A percentile compares a stretch with the other conserved stretches of the same genome.
Evolutionary conservation across 2,113 vertebrate genomes (phyloP).

Genomic region (Phodopus roborovskii): DNA sequence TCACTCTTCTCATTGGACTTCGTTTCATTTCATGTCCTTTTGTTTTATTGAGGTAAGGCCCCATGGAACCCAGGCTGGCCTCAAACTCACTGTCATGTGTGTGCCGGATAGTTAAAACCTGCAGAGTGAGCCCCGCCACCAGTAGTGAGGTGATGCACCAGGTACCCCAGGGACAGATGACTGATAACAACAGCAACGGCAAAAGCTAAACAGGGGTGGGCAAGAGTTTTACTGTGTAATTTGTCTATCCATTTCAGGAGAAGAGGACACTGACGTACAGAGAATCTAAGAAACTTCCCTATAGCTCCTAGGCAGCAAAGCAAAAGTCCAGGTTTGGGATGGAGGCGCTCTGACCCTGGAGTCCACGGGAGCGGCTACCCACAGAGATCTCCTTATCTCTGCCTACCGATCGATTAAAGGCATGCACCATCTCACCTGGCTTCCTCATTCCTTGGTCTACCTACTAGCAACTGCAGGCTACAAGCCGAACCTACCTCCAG

Average conservation of each 20-base stretch:
- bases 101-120: neutral
- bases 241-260: neutral
- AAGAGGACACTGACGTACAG: neutral
- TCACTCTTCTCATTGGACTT: neutral
- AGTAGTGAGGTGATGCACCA: neutral
- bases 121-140: too few species aligned
- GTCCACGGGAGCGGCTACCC: neutral
- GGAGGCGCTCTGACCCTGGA: neutral
- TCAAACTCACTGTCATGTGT: neutral
- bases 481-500: accelerated
- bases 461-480: neutral
- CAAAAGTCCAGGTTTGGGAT: neutral
- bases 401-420: neutral
- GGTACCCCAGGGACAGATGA: neutral
- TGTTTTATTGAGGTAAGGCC: neutral
- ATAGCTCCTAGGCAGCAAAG: neutral
- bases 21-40: conserved; percentile 22
- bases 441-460: neutral
- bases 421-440: accelerated
- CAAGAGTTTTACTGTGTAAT: neutral
- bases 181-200: neutral
- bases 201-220: neutral
- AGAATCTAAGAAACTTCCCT: neutral
- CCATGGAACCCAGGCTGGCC: neutral
- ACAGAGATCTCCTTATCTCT: neutral